phyloP scores from a whole-genome alignment of 1,140 invertebrate genomes.

The Pararge aegeria region DNA sequence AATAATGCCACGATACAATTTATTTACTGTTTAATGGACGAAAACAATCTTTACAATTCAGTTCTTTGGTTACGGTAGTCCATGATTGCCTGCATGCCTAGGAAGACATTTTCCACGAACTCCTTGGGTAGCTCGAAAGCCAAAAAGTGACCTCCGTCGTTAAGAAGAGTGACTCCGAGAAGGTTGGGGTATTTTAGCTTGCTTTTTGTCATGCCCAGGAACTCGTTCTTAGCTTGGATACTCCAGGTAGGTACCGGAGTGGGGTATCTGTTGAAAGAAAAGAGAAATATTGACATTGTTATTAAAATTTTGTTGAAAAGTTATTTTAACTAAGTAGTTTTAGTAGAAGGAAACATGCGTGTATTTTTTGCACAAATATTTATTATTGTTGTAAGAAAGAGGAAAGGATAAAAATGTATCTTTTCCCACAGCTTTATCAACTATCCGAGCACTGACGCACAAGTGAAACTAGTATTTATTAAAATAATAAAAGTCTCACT shows the following conservation, averaged over 20 bases:
- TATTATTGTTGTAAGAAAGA: too few relatives aligned
- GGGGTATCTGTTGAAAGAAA: background rate
- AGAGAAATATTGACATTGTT: too few relatives aligned
- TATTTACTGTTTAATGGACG: background rate
- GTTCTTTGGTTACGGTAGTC: slow-evolving; percentile 25
- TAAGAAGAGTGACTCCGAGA: background rate
- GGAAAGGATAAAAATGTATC: too few relatives aligned
- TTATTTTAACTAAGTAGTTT: too few relatives aligned
- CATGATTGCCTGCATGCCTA: slow-evolving; percentile 54
- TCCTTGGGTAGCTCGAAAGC: slow-evolving; percentile 88
- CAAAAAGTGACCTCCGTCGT: slow-evolving; percentile 47
- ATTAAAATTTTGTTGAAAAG: too few relatives aligned
- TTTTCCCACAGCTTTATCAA: too few relatives aligned
- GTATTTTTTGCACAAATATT: too few relatives aligned
- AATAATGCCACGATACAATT: background rate
- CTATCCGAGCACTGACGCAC: too few relatives aligned
- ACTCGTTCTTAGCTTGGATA: background rate
- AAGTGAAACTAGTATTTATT: too few relatives aligned
- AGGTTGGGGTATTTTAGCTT: background rate
- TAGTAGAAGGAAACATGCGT: too few relatives aligned
- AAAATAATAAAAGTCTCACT: slow-evolving; percentile 38
- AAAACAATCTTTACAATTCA: background rate
- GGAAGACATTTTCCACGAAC: slow-evolving; percentile 82
- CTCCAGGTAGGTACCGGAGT: background rate
- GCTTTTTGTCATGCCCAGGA: background rate